phyloP scores from a whole-genome alignment of 2,113 vertebrate genomes.

The Megaceryle torquata region DNA sequence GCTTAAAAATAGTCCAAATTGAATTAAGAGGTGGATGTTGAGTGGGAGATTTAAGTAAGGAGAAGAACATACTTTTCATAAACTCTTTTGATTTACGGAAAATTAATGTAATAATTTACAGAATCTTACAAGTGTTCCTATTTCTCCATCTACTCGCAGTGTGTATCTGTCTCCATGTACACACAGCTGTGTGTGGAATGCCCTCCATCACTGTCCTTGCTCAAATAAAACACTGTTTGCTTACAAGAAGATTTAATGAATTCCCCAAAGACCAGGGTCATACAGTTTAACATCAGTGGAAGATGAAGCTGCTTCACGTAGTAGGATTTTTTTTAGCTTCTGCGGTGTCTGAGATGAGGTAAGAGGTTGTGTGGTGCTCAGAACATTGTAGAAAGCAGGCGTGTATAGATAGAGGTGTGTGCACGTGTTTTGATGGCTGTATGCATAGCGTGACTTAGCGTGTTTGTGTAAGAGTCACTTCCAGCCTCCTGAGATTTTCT shows the following conservation, averaged over 20 bases:
- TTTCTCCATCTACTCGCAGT: neutral
- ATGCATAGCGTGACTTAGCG: neutral
- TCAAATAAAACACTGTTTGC: constrained; percentile 35
- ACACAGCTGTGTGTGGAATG: constrained; percentile 9
- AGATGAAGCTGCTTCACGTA: neutral
- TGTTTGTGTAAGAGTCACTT: neutral
- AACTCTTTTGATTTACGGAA: neutral
- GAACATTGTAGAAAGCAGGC: neutral
- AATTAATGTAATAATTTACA: neutral
- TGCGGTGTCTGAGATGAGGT: neutral
- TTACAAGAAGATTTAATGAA: constrained; percentile 7
- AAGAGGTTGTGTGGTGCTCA: neutral
- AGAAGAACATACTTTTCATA: neutral
- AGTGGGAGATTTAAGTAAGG: neutral
- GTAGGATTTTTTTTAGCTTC: neutral
- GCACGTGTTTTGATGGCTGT: neutral
- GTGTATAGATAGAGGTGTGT: neutral
- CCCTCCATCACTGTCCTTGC: neutral
- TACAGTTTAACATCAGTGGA: neutral
- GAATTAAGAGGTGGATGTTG: neutral
- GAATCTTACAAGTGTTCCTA: neutral
- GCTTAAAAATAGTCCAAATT: constrained; percentile 6
- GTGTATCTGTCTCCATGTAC: neutral
- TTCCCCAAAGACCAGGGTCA: neutral
- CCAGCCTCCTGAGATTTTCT: neutral